Evolutionary conservation across 1,140 invertebrate genomes (phyloP).

Genomic region (Calliphora vicina): DNA sequence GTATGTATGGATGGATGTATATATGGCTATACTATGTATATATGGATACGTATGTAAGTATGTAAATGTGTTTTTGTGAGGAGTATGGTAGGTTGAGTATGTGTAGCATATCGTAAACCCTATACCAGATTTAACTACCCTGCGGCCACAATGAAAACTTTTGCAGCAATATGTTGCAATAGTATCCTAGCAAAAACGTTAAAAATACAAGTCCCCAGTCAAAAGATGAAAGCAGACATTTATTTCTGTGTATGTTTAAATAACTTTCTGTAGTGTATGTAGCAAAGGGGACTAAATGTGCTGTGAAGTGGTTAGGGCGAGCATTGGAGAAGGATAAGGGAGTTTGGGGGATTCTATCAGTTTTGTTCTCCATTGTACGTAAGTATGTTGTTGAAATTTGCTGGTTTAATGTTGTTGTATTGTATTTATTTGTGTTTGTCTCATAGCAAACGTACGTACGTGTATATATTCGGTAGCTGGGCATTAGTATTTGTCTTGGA

Average conservation of each 20-base stretch:
- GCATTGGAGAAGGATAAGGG: too few species aligned
- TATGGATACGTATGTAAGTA: background rate
- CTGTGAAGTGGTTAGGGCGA: background rate
- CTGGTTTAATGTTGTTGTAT: constrained; percentile 4
- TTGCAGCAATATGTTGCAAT: constrained; percentile 32
- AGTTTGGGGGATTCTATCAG: background rate
- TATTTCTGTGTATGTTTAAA: constrained; percentile 7
- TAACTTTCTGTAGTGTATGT: background rate
- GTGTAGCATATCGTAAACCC: constrained; percentile 20
- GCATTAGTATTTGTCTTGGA: constrained; percentile 20
- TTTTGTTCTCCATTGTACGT: background rate
- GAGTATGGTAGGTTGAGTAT: background rate
- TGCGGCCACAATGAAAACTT: constrained; percentile 34
- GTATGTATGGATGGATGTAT: background rate
- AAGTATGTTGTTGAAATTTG: background rate
- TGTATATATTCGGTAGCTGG: constrained; percentile 1
- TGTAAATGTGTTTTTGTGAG: background rate
- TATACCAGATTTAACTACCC: constrained; percentile 30
- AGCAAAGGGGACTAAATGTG: background rate
- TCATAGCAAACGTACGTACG: background rate
- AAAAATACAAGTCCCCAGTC: constrained; percentile 19
- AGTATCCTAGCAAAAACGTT: constrained; percentile 24
- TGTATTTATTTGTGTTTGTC: background rate
- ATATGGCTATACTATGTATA: background rate
- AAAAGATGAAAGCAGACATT: constrained; percentile 31